Conservation (phyloP, 64 coral and sea anemone genomes). For the Trachythela sp. region DNA sequence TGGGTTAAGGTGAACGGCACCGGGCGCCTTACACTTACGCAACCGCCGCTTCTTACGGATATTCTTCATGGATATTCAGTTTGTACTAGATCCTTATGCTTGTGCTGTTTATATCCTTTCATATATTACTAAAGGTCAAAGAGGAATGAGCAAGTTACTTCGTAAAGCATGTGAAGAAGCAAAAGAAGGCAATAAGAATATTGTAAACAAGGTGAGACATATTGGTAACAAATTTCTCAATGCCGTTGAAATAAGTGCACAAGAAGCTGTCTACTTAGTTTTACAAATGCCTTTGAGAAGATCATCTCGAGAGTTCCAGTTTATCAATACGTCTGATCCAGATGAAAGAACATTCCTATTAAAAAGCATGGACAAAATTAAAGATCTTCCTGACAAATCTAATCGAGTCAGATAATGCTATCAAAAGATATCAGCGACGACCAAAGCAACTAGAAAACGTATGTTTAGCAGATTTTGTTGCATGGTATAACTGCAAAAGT, state of each 20-base stretch:
- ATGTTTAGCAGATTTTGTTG: background rate
- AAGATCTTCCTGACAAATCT: background rate
- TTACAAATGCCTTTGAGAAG: background rate
- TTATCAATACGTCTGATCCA: background rate
- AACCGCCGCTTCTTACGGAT: too few relatives aligned
- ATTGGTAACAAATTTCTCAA: too few relatives aligned
- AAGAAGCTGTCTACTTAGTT: background rate
- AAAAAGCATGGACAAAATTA: background rate
- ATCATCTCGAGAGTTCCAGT: background rate
- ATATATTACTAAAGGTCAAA: background rate
- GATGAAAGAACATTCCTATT: slow-evolving; percentile 1
- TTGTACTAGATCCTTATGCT: background rate
- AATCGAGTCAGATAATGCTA: background rate
- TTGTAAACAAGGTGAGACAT: background rate
- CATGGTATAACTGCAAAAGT: background rate
- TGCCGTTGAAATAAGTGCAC: background rate
- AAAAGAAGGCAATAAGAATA: too few relatives aligned
- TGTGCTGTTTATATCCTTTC: background rate
- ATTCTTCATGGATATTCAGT: slow-evolving; percentile 6
- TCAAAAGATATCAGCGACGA: background rate
- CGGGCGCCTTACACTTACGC: too few relatives aligned
- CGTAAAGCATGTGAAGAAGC: too few relatives aligned
- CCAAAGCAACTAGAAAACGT: background rate
- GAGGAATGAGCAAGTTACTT: background rate
- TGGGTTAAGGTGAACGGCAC: too few relatives aligned